Percentiles rank a stretch among this genome's conserved stretches.
phyloP scores from a whole-genome alignment of 1,140 invertebrate genomes.

The Venustaconcha ellipsiformis region DNA sequence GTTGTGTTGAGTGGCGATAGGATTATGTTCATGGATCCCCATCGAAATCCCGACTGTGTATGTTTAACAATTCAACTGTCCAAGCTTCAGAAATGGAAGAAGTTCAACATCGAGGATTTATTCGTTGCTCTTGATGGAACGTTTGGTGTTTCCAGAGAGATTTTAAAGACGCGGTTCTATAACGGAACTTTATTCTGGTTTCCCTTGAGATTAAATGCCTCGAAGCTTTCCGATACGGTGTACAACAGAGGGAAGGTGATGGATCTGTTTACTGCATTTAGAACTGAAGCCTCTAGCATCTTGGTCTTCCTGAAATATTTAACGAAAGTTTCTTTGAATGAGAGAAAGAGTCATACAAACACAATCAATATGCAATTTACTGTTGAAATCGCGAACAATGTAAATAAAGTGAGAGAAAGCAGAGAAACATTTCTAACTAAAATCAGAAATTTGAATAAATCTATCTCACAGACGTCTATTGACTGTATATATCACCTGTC shows the following conservation, averaged over 20 bases:
- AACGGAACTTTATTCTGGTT: conserved; percentile 59
- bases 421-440: too few relatives aligned
- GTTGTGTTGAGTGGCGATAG: conserved; percentile 20
- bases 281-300: conserved; percentile 30
- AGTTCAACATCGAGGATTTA: conserved; percentile 4
- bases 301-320: conserved; percentile 46
- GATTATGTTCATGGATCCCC: conserved; percentile 19
- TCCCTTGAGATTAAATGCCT: conserved; percentile 46
- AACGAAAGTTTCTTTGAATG: background rate
- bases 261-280: conserved; percentile 40
- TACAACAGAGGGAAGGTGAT: conserved; percentile 39
- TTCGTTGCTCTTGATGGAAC: background rate
- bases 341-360: background rate
- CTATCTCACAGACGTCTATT: too few relatives aligned
- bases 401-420: too few relatives aligned
- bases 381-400: background rate
- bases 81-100: conserved; percentile 4
- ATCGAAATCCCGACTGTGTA: conserved; percentile 1
- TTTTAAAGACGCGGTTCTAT: conserved; percentile 13
- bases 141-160: conserved; percentile 19
- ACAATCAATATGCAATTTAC: background rate
- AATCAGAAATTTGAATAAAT: too few relatives aligned
- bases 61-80: conserved; percentile 17
- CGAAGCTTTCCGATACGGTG: conserved; percentile 31
- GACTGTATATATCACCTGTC: too few relatives aligned